These are phyloP conservation scores for Ptyas mucosa DNA, from an alignment of 2,113 vertebrate species.

Conservation along the genomic window DNA sequence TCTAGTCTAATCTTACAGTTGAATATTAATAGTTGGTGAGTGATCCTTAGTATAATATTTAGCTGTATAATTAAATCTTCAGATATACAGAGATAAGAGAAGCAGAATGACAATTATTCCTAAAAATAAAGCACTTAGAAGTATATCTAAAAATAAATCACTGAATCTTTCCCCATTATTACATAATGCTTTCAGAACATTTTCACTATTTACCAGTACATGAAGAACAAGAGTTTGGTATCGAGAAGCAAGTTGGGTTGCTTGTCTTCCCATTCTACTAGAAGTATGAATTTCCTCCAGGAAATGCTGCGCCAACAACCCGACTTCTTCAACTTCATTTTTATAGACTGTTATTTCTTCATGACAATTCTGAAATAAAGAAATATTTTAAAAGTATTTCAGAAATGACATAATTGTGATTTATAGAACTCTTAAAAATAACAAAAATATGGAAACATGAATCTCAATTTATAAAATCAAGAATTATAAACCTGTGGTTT, in stretches of 20 bases:
- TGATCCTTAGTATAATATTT: neutral
- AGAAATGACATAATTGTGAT: neutral
- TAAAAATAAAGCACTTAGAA: neutral
- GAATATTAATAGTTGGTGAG: neutral
- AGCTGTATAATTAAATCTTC: neutral
- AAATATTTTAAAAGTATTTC: neutral
- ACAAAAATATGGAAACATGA: neutral
- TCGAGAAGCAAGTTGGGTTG: conserved; percentile 84
- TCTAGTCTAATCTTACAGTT: neutral
- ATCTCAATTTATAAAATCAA: conserved; percentile 12
- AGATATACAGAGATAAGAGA: neutral
- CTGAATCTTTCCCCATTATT: neutral
- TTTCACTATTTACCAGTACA: conserved; percentile 74
- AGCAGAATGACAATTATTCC: neutral
- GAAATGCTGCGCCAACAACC: conserved; percentile 85
- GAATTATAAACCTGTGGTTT: neutral
- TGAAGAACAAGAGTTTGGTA: conserved; percentile 89
- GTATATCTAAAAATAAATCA: neutral
- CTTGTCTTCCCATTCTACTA: conserved; percentile 79
- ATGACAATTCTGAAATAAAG: conserved; percentile 78
- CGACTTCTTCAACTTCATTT: conserved; percentile 89
- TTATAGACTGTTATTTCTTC: conserved; percentile 78
- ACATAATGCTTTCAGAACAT: neutral
- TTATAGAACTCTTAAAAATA: neutral
- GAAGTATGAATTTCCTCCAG: conserved; percentile 85